A percentile compares a stretch with the other conserved stretches of the same genome.
phyloP scores from a whole-genome alignment of 2,888 invertebrate genomes.

The Leptogaster cylindrica region DNA sequence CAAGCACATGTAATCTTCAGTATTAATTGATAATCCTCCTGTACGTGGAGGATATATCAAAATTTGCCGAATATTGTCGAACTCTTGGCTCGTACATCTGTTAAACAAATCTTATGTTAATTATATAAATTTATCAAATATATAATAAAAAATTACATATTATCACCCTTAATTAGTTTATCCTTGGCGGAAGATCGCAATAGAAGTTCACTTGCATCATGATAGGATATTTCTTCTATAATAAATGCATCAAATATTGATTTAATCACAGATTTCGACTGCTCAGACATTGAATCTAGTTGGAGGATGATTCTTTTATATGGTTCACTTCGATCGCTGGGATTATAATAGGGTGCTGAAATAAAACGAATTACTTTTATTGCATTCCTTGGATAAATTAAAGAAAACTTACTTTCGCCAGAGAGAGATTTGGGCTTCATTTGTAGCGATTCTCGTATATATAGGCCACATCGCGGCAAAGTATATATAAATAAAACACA shows the following conservation, averaged over 20 bases:
- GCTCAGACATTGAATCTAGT: slow-evolving; percentile 72
- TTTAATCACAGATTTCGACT: slow-evolving; percentile 70
- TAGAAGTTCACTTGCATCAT: slow-evolving; percentile 83
- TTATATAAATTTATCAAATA: background rate
- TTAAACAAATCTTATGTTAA: slow-evolving; percentile 18
- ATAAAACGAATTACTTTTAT: slow-evolving; percentile 20
- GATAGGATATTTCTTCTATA: slow-evolving; percentile 73
- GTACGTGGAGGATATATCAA: slow-evolving; percentile 85
- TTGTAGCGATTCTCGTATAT: slow-evolving; percentile 73
- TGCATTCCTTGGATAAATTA: background rate
- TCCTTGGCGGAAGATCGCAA: slow-evolving; percentile 67
- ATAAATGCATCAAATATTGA: slow-evolving; percentile 67
- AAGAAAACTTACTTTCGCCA: slow-evolving; percentile 42
- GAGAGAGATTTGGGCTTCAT: slow-evolving; percentile 63
- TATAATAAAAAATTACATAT: background rate
- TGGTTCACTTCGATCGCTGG: slow-evolving; percentile 69
- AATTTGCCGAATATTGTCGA: slow-evolving; percentile 69
- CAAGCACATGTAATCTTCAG: slow-evolving; percentile 91
- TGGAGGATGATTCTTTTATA: slow-evolving; percentile 78
- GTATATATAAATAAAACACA: slow-evolving; percentile 84
- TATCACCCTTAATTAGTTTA: slow-evolving; percentile 53
- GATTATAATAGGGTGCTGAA: slow-evolving; percentile 67
- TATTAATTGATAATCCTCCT: slow-evolving; percentile 88
- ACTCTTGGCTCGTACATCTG: slow-evolving; percentile 59
- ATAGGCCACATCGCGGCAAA: slow-evolving; percentile 70